phyloP scores from a whole-genome alignment of 2,888 invertebrate species.

The Slavum lentiscoides region DNA sequence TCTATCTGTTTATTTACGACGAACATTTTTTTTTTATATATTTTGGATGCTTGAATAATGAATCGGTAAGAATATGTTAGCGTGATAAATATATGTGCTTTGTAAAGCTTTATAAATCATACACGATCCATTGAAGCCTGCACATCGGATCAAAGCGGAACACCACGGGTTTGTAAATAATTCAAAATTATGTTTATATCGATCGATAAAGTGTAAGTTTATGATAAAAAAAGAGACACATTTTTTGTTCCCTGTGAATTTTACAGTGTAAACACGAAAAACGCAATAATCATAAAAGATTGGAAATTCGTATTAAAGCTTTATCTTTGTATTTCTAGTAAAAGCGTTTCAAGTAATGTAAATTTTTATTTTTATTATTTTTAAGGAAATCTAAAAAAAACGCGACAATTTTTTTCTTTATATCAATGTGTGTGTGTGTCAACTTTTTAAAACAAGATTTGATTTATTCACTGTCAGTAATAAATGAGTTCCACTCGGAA shows the following conservation, averaged over 20 bases:
- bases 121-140: not conserved
- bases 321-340: too few species aligned
- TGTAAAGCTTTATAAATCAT: not conserved
- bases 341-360: too few species aligned
- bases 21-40: too few species aligned
- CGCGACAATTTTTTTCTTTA: not conserved
- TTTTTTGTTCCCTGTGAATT: not conserved
- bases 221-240: not conserved
- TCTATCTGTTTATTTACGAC: too few species aligned
- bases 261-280: too few species aligned
- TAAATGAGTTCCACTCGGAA: not conserved
- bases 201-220: not conserved
- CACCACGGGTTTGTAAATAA: not conserved
- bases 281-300: too few species aligned
- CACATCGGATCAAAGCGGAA: not conserved
- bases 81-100: not conserved
- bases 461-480: not conserved
- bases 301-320: not conserved
- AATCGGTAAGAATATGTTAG: not conserved
- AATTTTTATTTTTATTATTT: not conserved
- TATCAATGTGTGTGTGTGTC: not conserved
- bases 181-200: not conserved
- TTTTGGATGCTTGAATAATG: not conserved
- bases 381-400: not conserved
- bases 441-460: conserved; percentile 1